Base-by-base conservation (phyloP, 2,113 vertebrate species). In the Probosciger aterrimus region DNA sequence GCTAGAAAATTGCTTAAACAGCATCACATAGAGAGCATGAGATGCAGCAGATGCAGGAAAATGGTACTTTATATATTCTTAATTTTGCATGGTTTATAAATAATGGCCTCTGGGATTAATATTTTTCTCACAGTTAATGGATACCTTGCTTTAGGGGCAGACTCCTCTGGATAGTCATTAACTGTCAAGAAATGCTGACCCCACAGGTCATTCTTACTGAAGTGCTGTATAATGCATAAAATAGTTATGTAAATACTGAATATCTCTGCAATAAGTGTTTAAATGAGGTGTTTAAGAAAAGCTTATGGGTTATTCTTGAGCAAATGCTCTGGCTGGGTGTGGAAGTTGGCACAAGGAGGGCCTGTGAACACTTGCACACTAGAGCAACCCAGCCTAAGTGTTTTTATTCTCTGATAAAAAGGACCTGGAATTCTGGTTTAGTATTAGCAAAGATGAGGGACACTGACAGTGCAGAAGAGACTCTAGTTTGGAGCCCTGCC, bases 11-110 rank as follows among this genome's bases (percentile, higher is more conserved):
- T 88, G 73, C 24, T 46, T 67, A 39, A 85, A 50, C 49, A 84
- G 50, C 5, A 11, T 64, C 65, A 73, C 50, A 68, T 14, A 53
- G 20, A 74, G 46, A 82, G 33, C 23, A 60, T 9, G 14, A 95
- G 73, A 83, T 84, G 31, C 19, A 81, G 69, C 15, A 83, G 41
- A 69, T 41, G 30, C 27, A 88, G 67, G 82, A 50, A 93, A 92
- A 88, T 27, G 7, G 28, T 68, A 35, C 4, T 84, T 87, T 55
- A 44, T 64, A 60, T 92, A 23, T 24, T 62, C 39, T 82, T 93
- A 70, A 86, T 95, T 94, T 86, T 94, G 25, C 25, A 63, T 57
- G 33, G 65, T 93, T 95, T 95, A 73, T 92, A 90, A 96, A 94
- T 93, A 88, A 91, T 70, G 43, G 52, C 37, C 33, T 77, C 70